A percentile compares a stretch with the other conserved stretches of the same genome.
These are phyloP conservation scores for Meleagris gallopavo DNA, from an alignment of 2,113 vertebrate genomes.

Conservation along the genomic window DNA sequence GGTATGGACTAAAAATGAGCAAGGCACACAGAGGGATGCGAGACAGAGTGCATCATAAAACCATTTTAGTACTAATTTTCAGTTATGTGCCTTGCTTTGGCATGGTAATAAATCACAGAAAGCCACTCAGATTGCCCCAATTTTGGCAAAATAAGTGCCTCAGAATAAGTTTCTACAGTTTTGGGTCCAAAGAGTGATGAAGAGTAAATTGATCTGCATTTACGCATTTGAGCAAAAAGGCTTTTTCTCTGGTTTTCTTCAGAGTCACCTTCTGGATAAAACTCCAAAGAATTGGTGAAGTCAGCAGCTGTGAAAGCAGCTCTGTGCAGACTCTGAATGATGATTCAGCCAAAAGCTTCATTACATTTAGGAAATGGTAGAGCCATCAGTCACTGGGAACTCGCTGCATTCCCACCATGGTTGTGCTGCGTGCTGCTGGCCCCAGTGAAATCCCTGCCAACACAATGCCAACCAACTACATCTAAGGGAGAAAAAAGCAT, in stretches of 20 bases:
- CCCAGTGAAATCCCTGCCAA: rapidly evolving
- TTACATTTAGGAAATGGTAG: background rate
- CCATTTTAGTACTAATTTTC: background rate
- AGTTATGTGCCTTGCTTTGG: background rate
- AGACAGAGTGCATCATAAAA: background rate
- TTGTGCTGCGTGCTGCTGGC: rapidly evolving
- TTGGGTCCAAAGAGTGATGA: background rate
- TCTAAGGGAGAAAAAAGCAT: background rate
- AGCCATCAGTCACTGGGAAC: rapidly evolving
- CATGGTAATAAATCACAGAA: constrained; percentile 5
- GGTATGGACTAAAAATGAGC: background rate
- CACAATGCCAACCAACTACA: rapidly evolving
- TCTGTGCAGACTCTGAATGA: rapidly evolving
- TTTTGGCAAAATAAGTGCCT: background rate
- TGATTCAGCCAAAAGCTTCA: background rate
- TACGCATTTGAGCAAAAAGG: background rate
- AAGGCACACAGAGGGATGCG: background rate
- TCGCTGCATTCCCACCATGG: rapidly evolving
- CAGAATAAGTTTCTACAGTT: background rate
- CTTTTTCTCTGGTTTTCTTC: background rate
- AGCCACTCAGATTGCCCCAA: background rate
- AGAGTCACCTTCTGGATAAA: background rate
- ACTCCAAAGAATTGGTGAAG: background rate
- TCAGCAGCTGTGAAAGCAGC: background rate
- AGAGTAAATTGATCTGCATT: background rate